phyloP scores from a whole-genome alignment of 2,797 vertebrate species.

The Taenioides sp. region DNA sequence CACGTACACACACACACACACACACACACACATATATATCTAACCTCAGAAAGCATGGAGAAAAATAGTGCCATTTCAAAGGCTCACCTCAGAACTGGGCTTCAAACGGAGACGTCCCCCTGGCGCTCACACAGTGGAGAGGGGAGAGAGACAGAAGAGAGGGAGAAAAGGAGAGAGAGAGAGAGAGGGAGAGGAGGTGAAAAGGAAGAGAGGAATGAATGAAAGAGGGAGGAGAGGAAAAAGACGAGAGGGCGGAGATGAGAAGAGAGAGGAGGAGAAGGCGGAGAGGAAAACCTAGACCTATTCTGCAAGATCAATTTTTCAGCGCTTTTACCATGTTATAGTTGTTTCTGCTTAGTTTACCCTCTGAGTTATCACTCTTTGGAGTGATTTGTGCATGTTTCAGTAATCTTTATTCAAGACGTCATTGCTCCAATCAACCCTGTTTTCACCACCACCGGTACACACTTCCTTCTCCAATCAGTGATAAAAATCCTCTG shows the following conservation, averaged over 20 bases:
- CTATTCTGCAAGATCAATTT: too few species aligned
- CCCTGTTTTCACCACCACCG: too few species aligned
- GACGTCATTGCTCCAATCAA: too few species aligned
- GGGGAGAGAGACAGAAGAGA: background rate
- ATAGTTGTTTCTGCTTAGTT: too few species aligned
- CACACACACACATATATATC: background rate
- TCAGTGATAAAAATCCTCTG: too few species aligned
- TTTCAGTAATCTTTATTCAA: too few species aligned
- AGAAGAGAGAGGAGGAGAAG: background rate
- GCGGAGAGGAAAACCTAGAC: too few species aligned
- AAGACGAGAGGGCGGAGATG: background rate
- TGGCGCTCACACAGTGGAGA: conserved; percentile 5
- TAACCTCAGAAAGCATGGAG: conserved; percentile 2
- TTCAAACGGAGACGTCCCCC: background rate
- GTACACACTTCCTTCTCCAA: too few species aligned
- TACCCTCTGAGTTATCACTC: too few species aligned
- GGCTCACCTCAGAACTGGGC: background rate
- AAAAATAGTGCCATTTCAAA: conserved; percentile 13
- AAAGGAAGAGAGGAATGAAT: conserved; percentile 25
- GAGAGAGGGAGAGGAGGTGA: background rate
- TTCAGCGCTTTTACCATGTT: too few species aligned
- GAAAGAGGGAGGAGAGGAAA: background rate
- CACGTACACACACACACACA: background rate
- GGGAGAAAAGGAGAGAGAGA: background rate
- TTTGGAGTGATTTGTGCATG: too few species aligned